Base-by-base conservation (phyloP, 2,797 vertebrate genomes). In the Aulostomus chinensis region DNA sequence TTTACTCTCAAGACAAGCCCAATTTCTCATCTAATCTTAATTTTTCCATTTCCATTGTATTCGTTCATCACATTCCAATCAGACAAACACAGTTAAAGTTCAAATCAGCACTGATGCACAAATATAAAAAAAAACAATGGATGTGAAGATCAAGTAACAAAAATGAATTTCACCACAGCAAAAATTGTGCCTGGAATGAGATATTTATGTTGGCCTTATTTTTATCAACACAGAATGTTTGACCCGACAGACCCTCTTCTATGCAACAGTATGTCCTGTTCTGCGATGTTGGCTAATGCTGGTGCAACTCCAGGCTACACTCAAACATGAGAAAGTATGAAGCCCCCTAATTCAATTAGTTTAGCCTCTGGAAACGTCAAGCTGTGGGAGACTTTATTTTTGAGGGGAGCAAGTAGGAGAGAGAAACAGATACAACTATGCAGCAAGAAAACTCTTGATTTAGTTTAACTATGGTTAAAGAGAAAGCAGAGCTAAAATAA, bases 301-400 rank as follows among this genome's bases (percentile, higher is more conserved):
- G 45, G 56, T 70, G 73, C 51, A 68, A 73, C 70, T 72, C 39
- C 32, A 63, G 55, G 64, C 48, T 67, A 65, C 50, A 57, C 59
- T 83, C 68, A 73, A 73, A 83, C 74, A 74, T 70, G 56, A 24
- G 20, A 13, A 40, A 10, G 12, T n/a, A 41, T 24, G 12, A 41
- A 17, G 24, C 70, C 34, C 34, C 35, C 60, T 76, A 73, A 83
- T 72, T 81, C 57, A 83, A 83, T 85, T 82, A 79, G 71, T 73
- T 80, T 76, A 86, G 68, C 66, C 76, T 69, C 64, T 76, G 74
- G 56, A 86, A 80, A 75, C 62, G 64, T 71, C 37, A 68, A 72
- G 54, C 65, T 73, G 66, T 56, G 31, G 64, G 63, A 68, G 73
- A 82, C 58, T 66, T 73, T 67, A 72, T 76, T 76, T 76, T 42